Evolutionary conservation across 2,113 vertebrate species (phyloP).

Genomic region (Rhinopomastus cyanomelas): DNA sequence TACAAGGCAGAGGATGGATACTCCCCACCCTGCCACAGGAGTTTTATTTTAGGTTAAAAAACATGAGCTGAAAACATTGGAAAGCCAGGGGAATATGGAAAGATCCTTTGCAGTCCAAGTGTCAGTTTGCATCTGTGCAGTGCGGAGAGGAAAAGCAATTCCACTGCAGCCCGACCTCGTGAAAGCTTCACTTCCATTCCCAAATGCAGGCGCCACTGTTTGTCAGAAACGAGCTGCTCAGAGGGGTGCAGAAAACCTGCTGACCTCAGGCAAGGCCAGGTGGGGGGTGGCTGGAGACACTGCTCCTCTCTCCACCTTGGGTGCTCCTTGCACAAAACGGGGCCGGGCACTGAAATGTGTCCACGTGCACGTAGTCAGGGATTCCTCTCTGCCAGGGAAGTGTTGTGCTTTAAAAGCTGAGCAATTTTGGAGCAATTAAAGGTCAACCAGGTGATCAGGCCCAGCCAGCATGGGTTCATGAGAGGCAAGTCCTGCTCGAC

Average conservation of each 20-base stretch:
- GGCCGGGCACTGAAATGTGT: fast-evolving
- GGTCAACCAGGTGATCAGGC: too few relatives aligned
- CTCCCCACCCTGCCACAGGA: background rate
- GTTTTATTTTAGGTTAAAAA: slow-evolving; percentile 18
- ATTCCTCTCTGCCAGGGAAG: background rate
- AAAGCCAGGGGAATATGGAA: background rate
- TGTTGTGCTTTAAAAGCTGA: background rate
- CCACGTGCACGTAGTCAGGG: fast-evolving
- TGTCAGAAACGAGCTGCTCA: background rate
- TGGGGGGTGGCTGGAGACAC: background rate
- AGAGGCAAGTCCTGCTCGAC: too few relatives aligned
- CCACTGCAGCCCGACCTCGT: fast-evolving
- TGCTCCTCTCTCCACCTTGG: background rate
- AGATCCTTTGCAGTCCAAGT: background rate
- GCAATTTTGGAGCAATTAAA: too few relatives aligned
- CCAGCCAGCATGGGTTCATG: too few relatives aligned
- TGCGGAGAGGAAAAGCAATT: background rate
- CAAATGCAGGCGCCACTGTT: fast-evolving
- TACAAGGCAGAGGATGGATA: background rate
- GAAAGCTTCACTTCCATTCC: background rate
- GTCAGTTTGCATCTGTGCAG: background rate
- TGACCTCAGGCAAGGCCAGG: background rate
- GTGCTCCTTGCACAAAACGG: fast-evolving
- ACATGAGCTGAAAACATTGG: background rate
- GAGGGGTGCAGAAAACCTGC: too few relatives aligned